Evolutionary conservation across 2,888 invertebrate genomes (phyloP).

Genomic region (Drosophila ezoana): DNA sequence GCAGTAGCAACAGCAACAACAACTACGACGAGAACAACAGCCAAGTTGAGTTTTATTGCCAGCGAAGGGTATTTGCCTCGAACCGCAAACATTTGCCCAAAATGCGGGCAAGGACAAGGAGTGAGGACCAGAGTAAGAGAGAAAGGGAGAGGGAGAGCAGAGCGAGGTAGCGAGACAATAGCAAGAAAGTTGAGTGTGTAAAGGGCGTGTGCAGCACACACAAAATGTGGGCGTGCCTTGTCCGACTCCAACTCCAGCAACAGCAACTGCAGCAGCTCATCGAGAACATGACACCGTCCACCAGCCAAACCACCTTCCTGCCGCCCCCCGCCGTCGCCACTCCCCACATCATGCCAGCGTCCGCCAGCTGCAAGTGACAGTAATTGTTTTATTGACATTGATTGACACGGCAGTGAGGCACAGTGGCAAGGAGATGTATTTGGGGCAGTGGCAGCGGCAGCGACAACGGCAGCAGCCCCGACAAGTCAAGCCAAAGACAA

Average conservation of each 20-base stretch:
- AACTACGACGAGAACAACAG: conserved; percentile 34
- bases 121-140: not conserved
- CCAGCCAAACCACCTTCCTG: not conserved
- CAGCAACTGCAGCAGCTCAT: conserved; percentile 21
- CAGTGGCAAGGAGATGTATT: conserved; percentile 16
- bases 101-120: conserved; percentile 38
- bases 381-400: conserved; percentile 84
- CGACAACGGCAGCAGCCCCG: conserved; percentile 27
- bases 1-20: conserved; percentile 52
- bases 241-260: not conserved
- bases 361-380: conserved; percentile 79
- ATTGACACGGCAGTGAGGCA: conserved; percentile 71
- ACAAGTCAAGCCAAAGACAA: conserved; percentile 78
- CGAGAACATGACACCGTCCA: conserved; percentile 58
- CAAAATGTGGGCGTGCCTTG: conserved; percentile 31
- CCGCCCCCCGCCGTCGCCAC: not conserved
- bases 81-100: conserved; percentile 76
- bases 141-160: not conserved
- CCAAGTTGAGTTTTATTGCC: conserved; percentile 69
- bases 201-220: conserved; percentile 20
- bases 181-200: conserved; percentile 1
- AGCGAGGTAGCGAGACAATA: not conserved
- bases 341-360: conserved; percentile 19
- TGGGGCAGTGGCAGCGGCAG: conserved; percentile 8
- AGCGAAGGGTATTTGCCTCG: conserved; percentile 47